Evolutionary conservation across 2,113 vertebrate genomes (phyloP), one percentile per base, ranked within the genome.

Genomic region (Lepus americanus): DNA sequence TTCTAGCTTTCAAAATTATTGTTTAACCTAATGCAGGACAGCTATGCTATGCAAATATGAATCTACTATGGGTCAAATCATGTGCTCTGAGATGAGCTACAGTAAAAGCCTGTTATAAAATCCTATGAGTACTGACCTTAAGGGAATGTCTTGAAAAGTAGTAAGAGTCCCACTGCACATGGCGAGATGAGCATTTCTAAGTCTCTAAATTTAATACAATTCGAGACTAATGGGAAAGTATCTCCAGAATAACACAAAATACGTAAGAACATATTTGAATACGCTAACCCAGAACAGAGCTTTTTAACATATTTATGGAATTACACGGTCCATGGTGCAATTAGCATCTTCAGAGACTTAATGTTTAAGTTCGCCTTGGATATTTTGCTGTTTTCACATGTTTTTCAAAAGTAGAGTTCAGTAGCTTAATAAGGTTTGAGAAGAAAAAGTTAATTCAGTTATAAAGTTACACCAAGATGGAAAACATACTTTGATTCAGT

Each of bases 401-500:
- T 67, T 95, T 19, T 53, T 87, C 39, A 86, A 90, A 95, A 95
- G 84, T 69, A 95, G 66, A 27, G 80, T 95, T 94, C 88, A 96
- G 36, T 81, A 80, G 69, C 84, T 96, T 91, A 61, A 19, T 70
- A 64, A 91, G 33, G 29, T 87, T 69, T 86, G 69, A 86, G 90
- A 51, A 89, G 51, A 92, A 83, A 95, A 92, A 88, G 85, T 77
- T 55, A 94, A 85, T 92, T 95, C 66, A 92, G 82, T 89, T 94
- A 89, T 44, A 87, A 85, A 95, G 44, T 78, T 70, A 82, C 55
- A 55, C 89, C 86, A 95, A 92, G 82, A 67, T 95, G 89, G 91
- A 97, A 96, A 94, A 95, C 85, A 72, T 31, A 87, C 89, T 97
- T 95, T 92, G 82, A 95, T 92, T 97, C 73, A 94, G 72, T 49